These are phyloP conservation scores for Aplocera efformata DNA, from an alignment of 2,888 invertebrate genomes.

Conservation along the genomic window DNA sequence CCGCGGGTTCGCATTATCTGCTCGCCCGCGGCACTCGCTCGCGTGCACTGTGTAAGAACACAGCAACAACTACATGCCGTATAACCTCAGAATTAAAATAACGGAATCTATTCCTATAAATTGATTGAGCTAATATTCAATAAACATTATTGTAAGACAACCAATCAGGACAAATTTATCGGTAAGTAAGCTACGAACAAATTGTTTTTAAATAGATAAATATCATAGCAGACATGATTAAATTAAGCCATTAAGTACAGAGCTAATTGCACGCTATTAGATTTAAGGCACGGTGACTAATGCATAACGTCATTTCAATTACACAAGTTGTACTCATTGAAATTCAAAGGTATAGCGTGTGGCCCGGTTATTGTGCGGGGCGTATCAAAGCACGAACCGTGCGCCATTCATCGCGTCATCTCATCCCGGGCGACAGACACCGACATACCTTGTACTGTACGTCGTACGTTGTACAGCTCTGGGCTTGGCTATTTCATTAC, in stretches of 20 bases:
- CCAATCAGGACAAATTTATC: constrained; percentile 19
- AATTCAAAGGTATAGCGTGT: constrained; percentile 56
- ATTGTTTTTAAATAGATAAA: constrained; percentile 19
- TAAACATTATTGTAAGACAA: constrained; percentile 13
- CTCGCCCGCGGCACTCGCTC: constrained; percentile 54
- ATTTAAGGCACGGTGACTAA: constrained; percentile 35
- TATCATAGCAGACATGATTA: constrained; percentile 20
- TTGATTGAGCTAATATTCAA: constrained; percentile 1
- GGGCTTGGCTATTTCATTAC: background rate
- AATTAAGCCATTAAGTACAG: constrained; percentile 29
- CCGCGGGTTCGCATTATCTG: constrained; percentile 65
- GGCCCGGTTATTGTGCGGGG: constrained; percentile 61
- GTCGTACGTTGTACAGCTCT: no score
- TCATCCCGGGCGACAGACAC: constrained; percentile 26
- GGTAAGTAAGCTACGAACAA: constrained; percentile 13
- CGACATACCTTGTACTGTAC: constrained; percentile 5
- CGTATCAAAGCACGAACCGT: constrained; percentile 64
- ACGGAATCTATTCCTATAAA: no score
- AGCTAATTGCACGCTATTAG: constrained; percentile 29
- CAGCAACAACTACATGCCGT: constrained; percentile 1
- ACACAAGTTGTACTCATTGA: constrained; percentile 66
- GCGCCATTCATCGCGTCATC: constrained; percentile 63
- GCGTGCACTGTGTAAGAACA: constrained; percentile 39
- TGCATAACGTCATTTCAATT: constrained; percentile 60
- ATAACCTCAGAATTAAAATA: no score